These are phyloP conservation scores for Drosophila mauritiana DNA, from an alignment of 1,140 invertebrate species.

Conservation along the genomic window DNA sequence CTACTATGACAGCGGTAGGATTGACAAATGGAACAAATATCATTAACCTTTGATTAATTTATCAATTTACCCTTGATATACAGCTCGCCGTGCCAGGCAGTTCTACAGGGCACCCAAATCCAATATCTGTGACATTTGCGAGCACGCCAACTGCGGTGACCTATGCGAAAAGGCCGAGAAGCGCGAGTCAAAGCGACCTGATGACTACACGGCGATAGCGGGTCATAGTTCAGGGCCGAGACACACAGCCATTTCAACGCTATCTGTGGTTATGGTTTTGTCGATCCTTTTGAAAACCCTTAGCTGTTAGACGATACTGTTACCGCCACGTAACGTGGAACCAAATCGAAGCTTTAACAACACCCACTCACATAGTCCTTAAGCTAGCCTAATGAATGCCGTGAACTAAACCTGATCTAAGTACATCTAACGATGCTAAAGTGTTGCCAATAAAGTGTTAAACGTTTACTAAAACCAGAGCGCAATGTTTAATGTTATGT, in stretches of 20 bases:
- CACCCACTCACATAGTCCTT: slow-evolving; percentile 68
- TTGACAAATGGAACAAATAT: no score
- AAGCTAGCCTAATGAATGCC: slow-evolving; percentile 56
- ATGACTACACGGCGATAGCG: slow-evolving; percentile 52
- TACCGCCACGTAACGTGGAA: slow-evolving; percentile 1
- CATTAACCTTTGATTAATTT: not conserved
- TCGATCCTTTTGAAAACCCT: slow-evolving; percentile 11
- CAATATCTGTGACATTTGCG: slow-evolving; percentile 91
- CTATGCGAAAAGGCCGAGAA: slow-evolving; percentile 85
- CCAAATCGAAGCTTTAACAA: slow-evolving; percentile 76
- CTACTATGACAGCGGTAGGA: slow-evolving; percentile 95
- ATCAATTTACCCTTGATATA: slow-evolving; percentile 7
- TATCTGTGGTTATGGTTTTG: not conserved
- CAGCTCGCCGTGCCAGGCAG: slow-evolving; percentile 89
- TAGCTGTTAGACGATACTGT: slow-evolving; percentile 26
- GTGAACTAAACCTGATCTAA: slow-evolving; percentile 58
- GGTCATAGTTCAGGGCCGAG: slow-evolving; percentile 34
- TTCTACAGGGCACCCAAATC: slow-evolving; percentile 90
- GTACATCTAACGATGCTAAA: slow-evolving; percentile 74
- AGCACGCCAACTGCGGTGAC: slow-evolving; percentile 88
- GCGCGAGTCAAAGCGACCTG: slow-evolving; percentile 63
- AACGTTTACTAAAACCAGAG: slow-evolving; percentile 68
- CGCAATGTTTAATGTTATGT: not conserved
- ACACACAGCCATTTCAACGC: not conserved
- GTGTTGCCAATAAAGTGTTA: slow-evolving; percentile 72